These are phyloP conservation scores for Pristionchus mayeri DNA, from an alignment of 2,888 invertebrate genomes.

Conservation along the genomic window DNA sequence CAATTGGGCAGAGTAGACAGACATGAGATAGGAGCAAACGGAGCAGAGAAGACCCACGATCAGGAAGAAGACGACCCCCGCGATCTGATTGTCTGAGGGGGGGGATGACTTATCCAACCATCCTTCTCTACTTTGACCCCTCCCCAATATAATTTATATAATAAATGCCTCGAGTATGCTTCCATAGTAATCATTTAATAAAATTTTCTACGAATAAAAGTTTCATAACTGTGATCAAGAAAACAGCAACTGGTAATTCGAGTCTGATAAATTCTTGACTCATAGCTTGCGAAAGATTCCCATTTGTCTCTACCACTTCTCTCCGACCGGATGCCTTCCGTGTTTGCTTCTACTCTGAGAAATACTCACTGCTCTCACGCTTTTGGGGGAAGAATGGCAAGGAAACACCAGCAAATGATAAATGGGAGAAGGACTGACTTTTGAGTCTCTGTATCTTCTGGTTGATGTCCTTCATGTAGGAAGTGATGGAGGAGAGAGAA, in stretches of 20 bases:
- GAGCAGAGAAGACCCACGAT: constrained; percentile 59
- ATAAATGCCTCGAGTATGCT: too few species aligned
- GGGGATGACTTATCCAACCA: too few species aligned
- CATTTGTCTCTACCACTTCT: not conserved
- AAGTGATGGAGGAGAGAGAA: constrained; percentile 40
- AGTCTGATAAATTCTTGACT: not conserved
- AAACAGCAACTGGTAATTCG: not conserved
- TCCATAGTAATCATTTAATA: too few species aligned
- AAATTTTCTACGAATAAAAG: not conserved
- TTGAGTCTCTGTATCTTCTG: constrained; percentile 1
- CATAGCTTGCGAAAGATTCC: constrained; percentile 12
- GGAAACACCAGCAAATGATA: not conserved
- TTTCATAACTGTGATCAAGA: not conserved
- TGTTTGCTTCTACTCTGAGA: not conserved
- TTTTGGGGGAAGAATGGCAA: not conserved
- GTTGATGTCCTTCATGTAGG: constrained; percentile 13
- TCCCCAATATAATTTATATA: too few species aligned
- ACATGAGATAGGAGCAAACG: constrained; percentile 59
- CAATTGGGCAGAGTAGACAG: constrained; percentile 65
- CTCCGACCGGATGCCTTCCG: not conserved
- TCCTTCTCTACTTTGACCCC: too few species aligned
- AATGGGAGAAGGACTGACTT: constrained; percentile 21
- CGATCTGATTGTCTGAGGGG: constrained; percentile 63
- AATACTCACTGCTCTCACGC: constrained; percentile 20
- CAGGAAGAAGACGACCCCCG: constrained; percentile 60